These are phyloP conservation scores for Lerema accius DNA, from an alignment of 1,140 invertebrate species.

Conservation along the genomic window DNA sequence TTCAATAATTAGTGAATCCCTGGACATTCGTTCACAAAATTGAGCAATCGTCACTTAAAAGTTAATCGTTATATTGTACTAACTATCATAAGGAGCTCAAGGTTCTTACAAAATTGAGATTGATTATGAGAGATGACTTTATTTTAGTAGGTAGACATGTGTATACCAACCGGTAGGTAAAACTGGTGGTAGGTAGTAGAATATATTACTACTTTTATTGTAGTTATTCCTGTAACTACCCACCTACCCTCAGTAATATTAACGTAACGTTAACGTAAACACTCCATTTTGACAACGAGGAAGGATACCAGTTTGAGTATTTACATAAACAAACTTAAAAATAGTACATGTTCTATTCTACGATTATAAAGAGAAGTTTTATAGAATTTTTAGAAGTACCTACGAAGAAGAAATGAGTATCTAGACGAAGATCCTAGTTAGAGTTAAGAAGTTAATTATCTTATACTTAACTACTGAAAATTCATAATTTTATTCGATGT, in stretches of 20 bases:
- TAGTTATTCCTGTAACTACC: no score
- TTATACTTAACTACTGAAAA: background rate
- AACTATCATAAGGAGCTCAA: slow-evolving; percentile 67
- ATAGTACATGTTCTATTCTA: slow-evolving; percentile 79
- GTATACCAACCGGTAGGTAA: no score
- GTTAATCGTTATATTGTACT: slow-evolving; percentile 72
- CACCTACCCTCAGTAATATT: no score
- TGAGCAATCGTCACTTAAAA: slow-evolving; percentile 77
- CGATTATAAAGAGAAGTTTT: slow-evolving; percentile 55
- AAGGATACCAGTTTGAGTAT: no score
- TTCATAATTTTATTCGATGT: slow-evolving; percentile 1
- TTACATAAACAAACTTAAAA: slow-evolving; percentile 7
- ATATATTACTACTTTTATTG: no score
- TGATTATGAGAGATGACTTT: background rate
- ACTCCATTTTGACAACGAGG: no score
- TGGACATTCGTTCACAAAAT: slow-evolving; percentile 65
- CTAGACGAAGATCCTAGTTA: slow-evolving; percentile 37
- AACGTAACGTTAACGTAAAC: no score
- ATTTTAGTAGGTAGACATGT: no score
- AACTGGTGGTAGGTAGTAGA: no score
- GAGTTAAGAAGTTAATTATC: slow-evolving; percentile 30
- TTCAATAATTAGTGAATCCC: slow-evolving; percentile 32
- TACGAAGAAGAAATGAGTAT: slow-evolving; percentile 43
- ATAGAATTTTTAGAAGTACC: slow-evolving; percentile 47
- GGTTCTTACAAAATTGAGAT: slow-evolving; percentile 27